phyloP scores from a whole-genome alignment of 1,140 invertebrate species.

The Drosophila parabipectinata region DNA sequence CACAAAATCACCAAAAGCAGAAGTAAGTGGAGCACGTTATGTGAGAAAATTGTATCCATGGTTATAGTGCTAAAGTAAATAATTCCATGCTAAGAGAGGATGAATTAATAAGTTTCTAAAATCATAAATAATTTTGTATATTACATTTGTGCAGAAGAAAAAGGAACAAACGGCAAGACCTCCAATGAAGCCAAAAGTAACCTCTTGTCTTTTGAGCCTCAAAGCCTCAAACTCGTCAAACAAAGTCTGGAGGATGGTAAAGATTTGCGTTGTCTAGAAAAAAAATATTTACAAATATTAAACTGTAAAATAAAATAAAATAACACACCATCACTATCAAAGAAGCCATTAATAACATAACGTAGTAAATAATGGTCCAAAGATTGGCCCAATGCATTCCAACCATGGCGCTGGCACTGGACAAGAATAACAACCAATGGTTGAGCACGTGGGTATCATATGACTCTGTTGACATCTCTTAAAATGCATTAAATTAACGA shows the following conservation, averaged over 20 bases:
- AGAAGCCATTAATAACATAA: constrained; percentile 53
- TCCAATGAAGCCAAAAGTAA: constrained; percentile 55
- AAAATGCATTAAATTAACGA: not conserved
- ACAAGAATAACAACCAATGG: constrained; percentile 59
- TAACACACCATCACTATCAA: constrained; percentile 54
- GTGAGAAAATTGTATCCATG: constrained; percentile 87
- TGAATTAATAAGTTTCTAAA: not conserved
- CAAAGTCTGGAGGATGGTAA: constrained; percentile 51
- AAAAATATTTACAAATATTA: not conserved
- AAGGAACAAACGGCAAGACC: constrained; percentile 41
- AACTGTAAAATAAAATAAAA: not conserved
- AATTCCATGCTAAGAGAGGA: constrained; percentile 50
- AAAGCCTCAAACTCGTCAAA: constrained; percentile 74
- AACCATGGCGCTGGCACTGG: constrained; percentile 51
- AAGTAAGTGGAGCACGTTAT: constrained; percentile 89
- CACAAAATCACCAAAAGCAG: constrained; percentile 90
- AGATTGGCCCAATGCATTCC: constrained; percentile 46
- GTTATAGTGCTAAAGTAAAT: constrained; percentile 47
- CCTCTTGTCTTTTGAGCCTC: constrained; percentile 38
- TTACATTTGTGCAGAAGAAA: constrained; percentile 68
- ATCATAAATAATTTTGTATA: not conserved
- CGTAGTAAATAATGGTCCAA: constrained; percentile 64
- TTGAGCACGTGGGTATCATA: constrained; percentile 13
- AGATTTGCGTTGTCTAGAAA: constrained; percentile 58
- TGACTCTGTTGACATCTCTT: not conserved